Evolutionary conservation across 1,140 invertebrate species (phyloP).

Genomic region (Drosophila orena): DNA sequence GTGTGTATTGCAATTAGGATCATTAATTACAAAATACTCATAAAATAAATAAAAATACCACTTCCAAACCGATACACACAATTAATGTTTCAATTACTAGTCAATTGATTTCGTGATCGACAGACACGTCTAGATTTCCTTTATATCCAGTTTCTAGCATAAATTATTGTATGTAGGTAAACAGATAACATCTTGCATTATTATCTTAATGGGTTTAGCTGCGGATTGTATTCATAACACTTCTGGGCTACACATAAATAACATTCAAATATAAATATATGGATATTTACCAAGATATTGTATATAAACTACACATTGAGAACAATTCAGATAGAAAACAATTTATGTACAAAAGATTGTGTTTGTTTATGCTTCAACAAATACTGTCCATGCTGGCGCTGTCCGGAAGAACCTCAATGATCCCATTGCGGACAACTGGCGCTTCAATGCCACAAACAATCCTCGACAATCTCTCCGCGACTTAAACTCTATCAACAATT

Average conservation of each 20-base stretch:
- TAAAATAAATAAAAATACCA: constrained; percentile 58
- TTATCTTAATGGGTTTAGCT: constrained; percentile 34
- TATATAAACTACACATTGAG: constrained; percentile 74
- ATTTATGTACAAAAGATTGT: constrained; percentile 69
- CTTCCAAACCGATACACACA: constrained; percentile 45
- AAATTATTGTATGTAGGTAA: constrained; percentile 45
- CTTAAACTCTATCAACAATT: constrained; percentile 48
- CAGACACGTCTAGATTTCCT: constrained; percentile 41
- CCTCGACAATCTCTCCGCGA: no score
- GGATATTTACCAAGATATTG: constrained; percentile 61
- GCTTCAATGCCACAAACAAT: constrained; percentile 25
- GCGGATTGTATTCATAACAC: constrained; percentile 39
- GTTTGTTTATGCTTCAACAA: constrained; percentile 48
- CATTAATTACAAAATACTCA: constrained; percentile 48
- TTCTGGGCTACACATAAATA: constrained; percentile 51
- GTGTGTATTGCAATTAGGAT: constrained; percentile 44
- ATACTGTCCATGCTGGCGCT: constrained; percentile 54
- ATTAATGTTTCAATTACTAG: constrained; percentile 48
- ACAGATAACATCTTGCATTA: constrained; percentile 29
- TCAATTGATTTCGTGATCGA: constrained; percentile 28
- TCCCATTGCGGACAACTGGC: constrained; percentile 6
- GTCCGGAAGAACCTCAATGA: constrained; percentile 10
- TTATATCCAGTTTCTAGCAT: constrained; percentile 57
- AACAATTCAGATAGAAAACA: constrained; percentile 66
- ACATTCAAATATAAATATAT: constrained; percentile 53